phyloP scores from a whole-genome alignment of 2,113 vertebrate species.

The Pandion haliaetus region DNA sequence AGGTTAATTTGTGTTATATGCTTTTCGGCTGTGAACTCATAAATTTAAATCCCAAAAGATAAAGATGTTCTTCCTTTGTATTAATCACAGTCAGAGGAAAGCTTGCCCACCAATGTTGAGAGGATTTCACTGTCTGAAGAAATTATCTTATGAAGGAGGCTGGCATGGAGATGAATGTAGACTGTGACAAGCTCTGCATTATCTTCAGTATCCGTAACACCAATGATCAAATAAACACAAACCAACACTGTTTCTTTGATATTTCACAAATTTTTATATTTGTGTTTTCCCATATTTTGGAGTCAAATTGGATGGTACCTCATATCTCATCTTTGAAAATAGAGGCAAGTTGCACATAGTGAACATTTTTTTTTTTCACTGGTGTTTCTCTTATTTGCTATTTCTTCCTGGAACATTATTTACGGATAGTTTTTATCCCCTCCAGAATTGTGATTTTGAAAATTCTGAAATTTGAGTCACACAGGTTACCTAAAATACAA shows the following conservation, averaged over 20 bases:
- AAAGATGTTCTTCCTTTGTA: not conserved
- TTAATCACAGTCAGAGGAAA: not conserved
- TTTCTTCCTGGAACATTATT: not conserved
- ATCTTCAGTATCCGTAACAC: not conserved
- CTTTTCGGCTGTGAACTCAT: not conserved
- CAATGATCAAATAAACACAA: not conserved
- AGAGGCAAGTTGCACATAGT: rapidly evolving
- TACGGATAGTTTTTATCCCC: not conserved
- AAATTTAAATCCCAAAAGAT: not conserved
- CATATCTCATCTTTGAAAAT: not conserved
- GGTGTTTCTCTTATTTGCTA: not conserved
- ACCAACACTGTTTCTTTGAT: not conserved
- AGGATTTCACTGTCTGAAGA: not conserved
- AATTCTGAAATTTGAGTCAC: not conserved
- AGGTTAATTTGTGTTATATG: not conserved
- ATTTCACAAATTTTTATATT: not conserved
- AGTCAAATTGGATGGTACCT: not conserved
- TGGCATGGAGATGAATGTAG: not conserved
- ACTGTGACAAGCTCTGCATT: not conserved
- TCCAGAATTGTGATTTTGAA: not conserved
- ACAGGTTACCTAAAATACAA: not conserved
- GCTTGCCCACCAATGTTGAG: not conserved
- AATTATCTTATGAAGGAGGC: not conserved
- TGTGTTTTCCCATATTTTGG: not conserved
- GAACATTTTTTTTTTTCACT: not conserved